These are phyloP conservation scores for Drosophila phalerata DNA, from an alignment of 2,888 invertebrate genomes.

Conservation along the genomic window DNA sequence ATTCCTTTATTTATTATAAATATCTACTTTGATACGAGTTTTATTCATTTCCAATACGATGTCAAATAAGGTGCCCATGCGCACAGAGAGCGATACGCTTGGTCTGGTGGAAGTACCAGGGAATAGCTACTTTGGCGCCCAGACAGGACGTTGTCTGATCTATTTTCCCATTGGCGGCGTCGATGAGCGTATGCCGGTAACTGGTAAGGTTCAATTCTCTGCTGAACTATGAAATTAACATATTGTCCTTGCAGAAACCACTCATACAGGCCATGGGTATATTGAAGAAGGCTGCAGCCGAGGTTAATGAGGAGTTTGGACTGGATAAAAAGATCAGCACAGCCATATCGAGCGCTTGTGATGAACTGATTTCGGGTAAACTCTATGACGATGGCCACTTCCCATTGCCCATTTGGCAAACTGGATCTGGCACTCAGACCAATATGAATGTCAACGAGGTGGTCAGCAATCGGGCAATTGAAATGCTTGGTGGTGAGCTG, in stretches of 20 bases:
- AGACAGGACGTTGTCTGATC: constrained; percentile 95
- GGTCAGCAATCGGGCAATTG: constrained; percentile 94
- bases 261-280: constrained; percentile 97
- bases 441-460: constrained; percentile 99
- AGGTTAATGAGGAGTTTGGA: constrained; percentile 96
- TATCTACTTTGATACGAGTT: neutral
- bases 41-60: neutral
- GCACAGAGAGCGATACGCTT: constrained; percentile 93
- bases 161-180: constrained; percentile 98
- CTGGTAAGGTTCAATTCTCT: constrained; percentile 64
- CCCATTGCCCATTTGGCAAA: constrained; percentile 99
- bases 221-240: neutral
- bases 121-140: constrained; percentile 97
- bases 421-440: constrained; percentile 98
- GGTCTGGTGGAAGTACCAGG: constrained; percentile 96
- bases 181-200: constrained; percentile 97
- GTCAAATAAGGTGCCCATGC: constrained; percentile 26
- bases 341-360: constrained; percentile 94
- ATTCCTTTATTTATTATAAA: neutral
- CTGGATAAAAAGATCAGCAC: constrained; percentile 93
- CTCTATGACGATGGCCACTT: constrained; percentile 96
- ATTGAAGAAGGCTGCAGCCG: constrained; percentile 97
- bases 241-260: constrained; percentile 88
- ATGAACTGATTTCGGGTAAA: constrained; percentile 96
- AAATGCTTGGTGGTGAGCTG: constrained; percentile 93